Base-by-base conservation (phyloP, 2,888 invertebrate genomes). In the Harpagoxenus sublaevis region DNA sequence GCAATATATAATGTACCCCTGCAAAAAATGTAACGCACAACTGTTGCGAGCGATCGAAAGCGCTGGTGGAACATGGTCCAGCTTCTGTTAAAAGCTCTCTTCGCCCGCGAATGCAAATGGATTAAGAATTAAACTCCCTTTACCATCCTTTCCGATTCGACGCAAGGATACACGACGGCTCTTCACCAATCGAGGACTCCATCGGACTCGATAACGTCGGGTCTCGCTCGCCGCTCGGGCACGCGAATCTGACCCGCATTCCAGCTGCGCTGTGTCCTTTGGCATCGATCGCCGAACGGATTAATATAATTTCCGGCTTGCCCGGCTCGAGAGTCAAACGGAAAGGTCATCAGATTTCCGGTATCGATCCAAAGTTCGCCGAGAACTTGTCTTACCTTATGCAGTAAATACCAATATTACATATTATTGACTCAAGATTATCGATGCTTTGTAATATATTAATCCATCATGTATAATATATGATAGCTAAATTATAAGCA, bases 251-350 rank as follows among this genome's bases (percentile, higher is more conserved):
- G 45, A 71, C 79, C 71, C 48, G 60, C 71, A 71, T 79, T 79
- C 79, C 79, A 60, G 23, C n/a, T 57, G 45, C 23, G 45, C 78
- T n/a, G 48, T 48, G 71, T 79, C 79, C 79, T 79, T 79, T 79
- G 48, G 60, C 71, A 79, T 79, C 79, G 79, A 79, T 79, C 71
- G 48, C 35, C 35, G 12, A 48, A 18, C 45, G 45, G 79, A 79
- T 79, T 79, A 71, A 79, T 79, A 79, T 79, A 79, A 79, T 71
- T 71, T 79, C 79, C 79, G 79, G 60, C 60, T 39, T 48, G n/a
- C 23, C 35, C 53, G 55, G n/a, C 15, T 42, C 71, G 60, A 31
- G 45, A 79, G 48, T 48, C 60, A 71, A 60, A 53, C 57, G 71
- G 57, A 57, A 79, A 79, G 71, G 79, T 79, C 60, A 79, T 79